phyloP scores from a whole-genome alignment of 1,140 invertebrate genomes.

The Harpegnathos saltator region DNA sequence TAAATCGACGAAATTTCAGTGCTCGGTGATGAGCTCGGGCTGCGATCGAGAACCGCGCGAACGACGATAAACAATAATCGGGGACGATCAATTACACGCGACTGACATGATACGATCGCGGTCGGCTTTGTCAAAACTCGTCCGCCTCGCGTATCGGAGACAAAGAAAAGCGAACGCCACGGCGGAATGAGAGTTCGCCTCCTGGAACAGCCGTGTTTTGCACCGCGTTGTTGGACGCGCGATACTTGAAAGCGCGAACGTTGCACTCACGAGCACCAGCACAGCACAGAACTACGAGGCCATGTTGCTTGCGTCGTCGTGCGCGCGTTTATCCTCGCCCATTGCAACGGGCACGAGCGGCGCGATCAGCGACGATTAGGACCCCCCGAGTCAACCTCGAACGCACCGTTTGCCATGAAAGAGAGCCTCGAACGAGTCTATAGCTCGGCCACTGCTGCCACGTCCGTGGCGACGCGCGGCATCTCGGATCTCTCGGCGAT shows the following conservation, averaged over 20 bases:
- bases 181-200: no score
- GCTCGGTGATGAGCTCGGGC: no score
- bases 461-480: slow-evolving; percentile 60
- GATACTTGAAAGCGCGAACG: not conserved
- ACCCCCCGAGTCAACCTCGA: slow-evolving; percentile 35
- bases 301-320: slow-evolving; percentile 39
- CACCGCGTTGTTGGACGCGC: not conserved
- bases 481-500: slow-evolving; percentile 35
- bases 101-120: no score
- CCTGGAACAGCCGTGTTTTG: no score
- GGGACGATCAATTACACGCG: no score
- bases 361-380: slow-evolving; percentile 30
- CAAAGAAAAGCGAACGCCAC: no score
- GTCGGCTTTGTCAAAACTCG: no score
- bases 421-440: slow-evolving; percentile 63
- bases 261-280: not conserved
- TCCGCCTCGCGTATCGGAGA: no score
- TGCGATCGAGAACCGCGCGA: no score
- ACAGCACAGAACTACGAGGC: slow-evolving; percentile 6
- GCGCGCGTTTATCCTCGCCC: slow-evolving; percentile 37
- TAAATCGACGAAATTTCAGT: no score
- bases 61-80: no score
- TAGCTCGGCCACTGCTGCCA: slow-evolving; percentile 67
- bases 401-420: slow-evolving; percentile 62
- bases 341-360: slow-evolving; percentile 40